phyloP scores from a whole-genome alignment of 2,888 invertebrate genomes.

The Arctia plantaginis region DNA sequence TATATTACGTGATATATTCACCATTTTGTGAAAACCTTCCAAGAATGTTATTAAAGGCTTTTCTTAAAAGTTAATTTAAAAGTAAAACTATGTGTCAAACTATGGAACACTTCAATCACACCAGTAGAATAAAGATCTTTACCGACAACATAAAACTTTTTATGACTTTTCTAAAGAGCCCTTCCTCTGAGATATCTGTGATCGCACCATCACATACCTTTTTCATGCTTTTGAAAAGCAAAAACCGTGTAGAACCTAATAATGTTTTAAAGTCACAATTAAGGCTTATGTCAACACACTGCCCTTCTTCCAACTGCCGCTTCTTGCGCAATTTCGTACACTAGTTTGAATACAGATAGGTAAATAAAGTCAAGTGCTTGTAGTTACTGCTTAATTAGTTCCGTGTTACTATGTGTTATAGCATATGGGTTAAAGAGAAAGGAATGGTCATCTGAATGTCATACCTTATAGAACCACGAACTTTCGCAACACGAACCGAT shows the following conservation, averaged over 20 bases:
- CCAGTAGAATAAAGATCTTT: neutral
- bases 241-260: constrained; percentile 45
- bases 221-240: neutral
- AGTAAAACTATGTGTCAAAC: neutral
- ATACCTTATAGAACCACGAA: constrained; percentile 1
- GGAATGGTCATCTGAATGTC: constrained; percentile 19
- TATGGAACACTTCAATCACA: neutral
- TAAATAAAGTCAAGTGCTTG: constrained; percentile 43
- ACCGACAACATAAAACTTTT: neutral
- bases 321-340: constrained; percentile 57
- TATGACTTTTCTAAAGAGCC: neutral
- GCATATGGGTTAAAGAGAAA: constrained; percentile 31
- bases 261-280: constrained; percentile 37
- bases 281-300: constrained; percentile 35
- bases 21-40: neutral
- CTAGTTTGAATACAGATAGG: constrained; percentile 56
- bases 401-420: constrained; percentile 29
- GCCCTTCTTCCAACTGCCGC: constrained; percentile 54
- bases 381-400: constrained; percentile 55
- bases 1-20: neutral
- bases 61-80: neutral
- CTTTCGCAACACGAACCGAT: constrained; percentile 3
- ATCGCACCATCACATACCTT: neutral
- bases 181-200: neutral
- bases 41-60: neutral